Evolutionary conservation across 1,140 invertebrate genomes (phyloP), one percentile per base, ranked within the genome.

Genomic region (Musca vetustissima): DNA sequence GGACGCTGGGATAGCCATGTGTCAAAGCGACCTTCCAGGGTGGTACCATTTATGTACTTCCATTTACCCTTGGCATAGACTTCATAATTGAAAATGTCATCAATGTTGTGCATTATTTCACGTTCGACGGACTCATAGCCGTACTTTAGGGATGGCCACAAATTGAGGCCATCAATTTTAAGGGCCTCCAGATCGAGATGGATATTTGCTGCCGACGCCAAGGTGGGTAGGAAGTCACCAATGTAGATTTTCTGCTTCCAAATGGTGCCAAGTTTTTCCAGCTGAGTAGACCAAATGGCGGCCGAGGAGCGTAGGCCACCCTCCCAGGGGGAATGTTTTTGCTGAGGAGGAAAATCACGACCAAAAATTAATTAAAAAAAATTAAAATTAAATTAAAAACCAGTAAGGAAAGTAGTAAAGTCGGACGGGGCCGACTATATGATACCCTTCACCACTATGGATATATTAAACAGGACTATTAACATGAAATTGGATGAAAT

Each of bases 301-400:
- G 91, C 91, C 1, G 88, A 87, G 1, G 89, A 91, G 72, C 93
- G 85, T 2, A 92, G 86, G 4, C 89, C 94, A n/a, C 94, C 95
- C 84, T 97, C 94, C 89, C 91, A 97, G 6, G 92, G 85, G n/a
- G 90, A 89, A 67, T 88, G 86, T 84, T 97, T 97, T 74, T 86
- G 83, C 79, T 82, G 50, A n/a, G 65, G 19, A 25, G n/a, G n/a
- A n/a, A n/a, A n/a, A n/a, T n/a, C n/a, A n/a, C n/a, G n/a, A n/a
- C n/a, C n/a, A n/a, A n/a, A n/a, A n/a, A n/a, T n/a, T n/a, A n/a
- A n/a, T n/a, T n/a, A n/a, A n/a, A n/a, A n/a, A n/a, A n/a, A n/a
- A n/a, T n/a, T n/a, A n/a, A n/a, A n/a, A n/a, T n/a, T n/a, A n/a
- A n/a, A n/a, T n/a, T n/a, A n/a, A n/a, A n/a, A n/a, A n/a, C n/a